These are phyloP conservation scores for Fragum sueziense DNA, from an alignment of 2,888 invertebrate species.

Conservation along the genomic window DNA sequence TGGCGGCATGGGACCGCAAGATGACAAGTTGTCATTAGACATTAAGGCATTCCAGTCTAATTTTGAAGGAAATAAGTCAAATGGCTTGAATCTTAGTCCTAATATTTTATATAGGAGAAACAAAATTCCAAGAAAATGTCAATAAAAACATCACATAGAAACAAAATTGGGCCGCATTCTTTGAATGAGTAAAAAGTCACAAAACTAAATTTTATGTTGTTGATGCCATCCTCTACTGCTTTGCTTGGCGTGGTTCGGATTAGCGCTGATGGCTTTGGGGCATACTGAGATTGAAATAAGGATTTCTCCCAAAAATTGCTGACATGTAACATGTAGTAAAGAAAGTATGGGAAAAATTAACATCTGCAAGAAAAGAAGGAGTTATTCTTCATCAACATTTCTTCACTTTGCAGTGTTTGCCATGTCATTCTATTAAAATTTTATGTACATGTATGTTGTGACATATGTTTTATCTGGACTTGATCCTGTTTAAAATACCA, in stretches of 20 bases:
- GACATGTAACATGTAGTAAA: too few species aligned
- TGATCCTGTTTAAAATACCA: too few species aligned
- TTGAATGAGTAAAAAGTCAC: neutral
- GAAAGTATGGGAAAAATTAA: too few species aligned
- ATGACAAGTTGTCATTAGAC: neutral
- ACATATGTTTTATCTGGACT: too few species aligned
- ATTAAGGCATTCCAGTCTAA: neutral
- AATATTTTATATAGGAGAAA: neutral
- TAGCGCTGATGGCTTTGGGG: neutral
- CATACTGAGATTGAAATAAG: neutral
- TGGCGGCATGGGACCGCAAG: neutral
- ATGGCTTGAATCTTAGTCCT: neutral
- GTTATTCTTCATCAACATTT: too few species aligned
- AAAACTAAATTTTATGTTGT: neutral
- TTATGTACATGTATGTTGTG: too few species aligned
- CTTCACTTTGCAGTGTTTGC: too few species aligned
- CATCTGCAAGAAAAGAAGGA: too few species aligned
- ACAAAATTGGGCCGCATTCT: neutral
- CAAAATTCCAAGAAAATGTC: neutral
- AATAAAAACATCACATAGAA: neutral
- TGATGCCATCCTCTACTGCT: neutral
- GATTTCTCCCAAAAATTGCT: too few species aligned
- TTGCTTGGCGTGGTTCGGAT: neutral
- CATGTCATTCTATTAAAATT: too few species aligned
- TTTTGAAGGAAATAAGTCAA: neutral